Evolutionary conservation across 2,888 invertebrate species (phyloP).

Genomic region (Melipona bicolor): DNA sequence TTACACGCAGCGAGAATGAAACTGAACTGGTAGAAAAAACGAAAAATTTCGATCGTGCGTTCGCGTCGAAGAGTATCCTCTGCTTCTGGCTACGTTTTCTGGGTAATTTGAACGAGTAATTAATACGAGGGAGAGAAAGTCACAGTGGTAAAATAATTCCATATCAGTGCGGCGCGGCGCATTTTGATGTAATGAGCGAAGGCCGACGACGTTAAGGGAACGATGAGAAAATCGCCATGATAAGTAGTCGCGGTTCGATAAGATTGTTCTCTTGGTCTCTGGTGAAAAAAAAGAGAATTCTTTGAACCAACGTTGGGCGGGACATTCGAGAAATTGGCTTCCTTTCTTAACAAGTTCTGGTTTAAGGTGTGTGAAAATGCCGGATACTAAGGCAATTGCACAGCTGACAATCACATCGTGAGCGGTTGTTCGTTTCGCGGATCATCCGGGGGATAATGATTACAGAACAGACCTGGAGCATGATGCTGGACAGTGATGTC

Average conservation of each 20-base stretch:
- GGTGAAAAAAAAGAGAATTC: neutral
- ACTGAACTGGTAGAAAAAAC: neutral
- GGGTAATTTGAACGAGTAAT: neutral
- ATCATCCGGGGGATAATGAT: conserved; percentile 82
- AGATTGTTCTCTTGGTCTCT: conserved; percentile 4
- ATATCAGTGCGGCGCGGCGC: neutral
- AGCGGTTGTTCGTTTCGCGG: conserved; percentile 74
- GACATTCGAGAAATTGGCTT: conserved; percentile 53
- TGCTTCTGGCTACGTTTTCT: neutral
- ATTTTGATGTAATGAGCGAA: neutral
- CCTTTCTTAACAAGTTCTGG: conserved; percentile 67
- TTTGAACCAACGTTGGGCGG: conserved; percentile 36
- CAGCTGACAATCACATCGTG: conserved; percentile 74
- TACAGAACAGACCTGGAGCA: conserved; percentile 84
- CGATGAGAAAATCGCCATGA: neutral
- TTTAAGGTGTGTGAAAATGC: conserved; percentile 74
- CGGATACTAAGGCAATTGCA: conserved; percentile 72
- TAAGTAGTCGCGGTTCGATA: neutral
- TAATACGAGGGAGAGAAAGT: neutral
- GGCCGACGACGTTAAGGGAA: neutral
- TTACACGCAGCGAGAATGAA: neutral
- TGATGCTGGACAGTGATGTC: conserved; percentile 84
- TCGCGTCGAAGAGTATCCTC: neutral
- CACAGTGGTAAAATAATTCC: neutral
- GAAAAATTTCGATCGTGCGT: conserved; percentile 12